Conservation (phyloP, 2,797 vertebrate species). For the Lagorchestes hirsutus region DNA sequence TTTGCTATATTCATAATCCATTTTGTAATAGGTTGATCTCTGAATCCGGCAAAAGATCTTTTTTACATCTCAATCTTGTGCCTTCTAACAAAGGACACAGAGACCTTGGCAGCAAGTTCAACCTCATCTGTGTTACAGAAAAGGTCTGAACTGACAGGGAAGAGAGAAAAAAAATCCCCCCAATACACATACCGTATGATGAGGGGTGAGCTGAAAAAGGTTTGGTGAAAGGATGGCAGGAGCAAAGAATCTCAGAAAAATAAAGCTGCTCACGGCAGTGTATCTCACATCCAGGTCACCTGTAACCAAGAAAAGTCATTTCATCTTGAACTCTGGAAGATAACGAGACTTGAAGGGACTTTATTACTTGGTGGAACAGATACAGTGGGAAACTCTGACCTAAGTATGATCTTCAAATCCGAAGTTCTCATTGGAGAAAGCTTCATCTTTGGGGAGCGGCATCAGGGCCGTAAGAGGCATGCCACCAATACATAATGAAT, state of each 20-base stretch:
- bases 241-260: slow-evolving; percentile 98
- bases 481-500: background rate
- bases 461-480: background rate
- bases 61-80: background rate
- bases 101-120: background rate
- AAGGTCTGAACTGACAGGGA: background rate
- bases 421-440: background rate
- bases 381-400: background rate
- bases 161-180: background rate
- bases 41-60: background rate
- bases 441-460: background rate
- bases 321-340: background rate
- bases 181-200: slow-evolving; percentile 93
- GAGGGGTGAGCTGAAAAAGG: slow-evolving; percentile 96
- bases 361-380: background rate
- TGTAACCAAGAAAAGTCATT: slow-evolving; percentile 78
- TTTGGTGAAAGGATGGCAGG: slow-evolving; percentile 99
- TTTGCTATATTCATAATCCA: background rate
- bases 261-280: slow-evolving; percentile 98
- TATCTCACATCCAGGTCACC: slow-evolving; percentile 97
- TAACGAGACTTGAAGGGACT: background rate
- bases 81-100: background rate
- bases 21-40: background rate
- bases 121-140: background rate
- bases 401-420: background rate